Percentiles rank a stretch among this genome's conserved stretches.
phyloP scores from a whole-genome alignment of 2,797 vertebrate species.

The Xiphophorus birchmanni region DNA sequence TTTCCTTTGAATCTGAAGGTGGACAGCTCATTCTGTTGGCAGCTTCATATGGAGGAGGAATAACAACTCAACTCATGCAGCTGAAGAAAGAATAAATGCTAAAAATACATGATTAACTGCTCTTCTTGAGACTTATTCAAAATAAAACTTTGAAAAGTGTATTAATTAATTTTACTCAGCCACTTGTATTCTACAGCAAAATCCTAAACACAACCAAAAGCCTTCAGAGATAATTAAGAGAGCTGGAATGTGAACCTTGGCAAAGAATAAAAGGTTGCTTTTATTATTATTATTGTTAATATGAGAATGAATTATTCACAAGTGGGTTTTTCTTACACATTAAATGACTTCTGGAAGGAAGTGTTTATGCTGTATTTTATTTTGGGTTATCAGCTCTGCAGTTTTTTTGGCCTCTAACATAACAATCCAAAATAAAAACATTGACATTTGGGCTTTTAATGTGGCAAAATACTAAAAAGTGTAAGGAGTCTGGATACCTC shows the following conservation, averaged over 20 bases:
- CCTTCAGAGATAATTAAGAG: too few relatives aligned
- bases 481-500: background rate
- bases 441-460: background rate
- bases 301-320: background rate
- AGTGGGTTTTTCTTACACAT: background rate
- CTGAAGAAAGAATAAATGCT: background rate
- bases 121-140: background rate
- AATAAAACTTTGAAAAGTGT: background rate
- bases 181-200: too few relatives aligned
- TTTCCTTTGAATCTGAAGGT: background rate
- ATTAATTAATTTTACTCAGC: background rate
- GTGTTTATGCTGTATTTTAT: background rate
- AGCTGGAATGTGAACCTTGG: background rate
- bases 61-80: background rate
- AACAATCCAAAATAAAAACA: background rate
- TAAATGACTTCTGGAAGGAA: background rate
- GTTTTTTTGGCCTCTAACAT: background rate
- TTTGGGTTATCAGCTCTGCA: background rate
- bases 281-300: background rate
- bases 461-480: background rate
- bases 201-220: too few relatives aligned
- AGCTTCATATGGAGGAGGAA: background rate
- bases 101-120: background rate
- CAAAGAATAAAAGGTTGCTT: background rate
- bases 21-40: background rate